Evolutionary conservation across 2,797 vertebrate species (phyloP).

Genomic region (Brotula barbata): DNA sequence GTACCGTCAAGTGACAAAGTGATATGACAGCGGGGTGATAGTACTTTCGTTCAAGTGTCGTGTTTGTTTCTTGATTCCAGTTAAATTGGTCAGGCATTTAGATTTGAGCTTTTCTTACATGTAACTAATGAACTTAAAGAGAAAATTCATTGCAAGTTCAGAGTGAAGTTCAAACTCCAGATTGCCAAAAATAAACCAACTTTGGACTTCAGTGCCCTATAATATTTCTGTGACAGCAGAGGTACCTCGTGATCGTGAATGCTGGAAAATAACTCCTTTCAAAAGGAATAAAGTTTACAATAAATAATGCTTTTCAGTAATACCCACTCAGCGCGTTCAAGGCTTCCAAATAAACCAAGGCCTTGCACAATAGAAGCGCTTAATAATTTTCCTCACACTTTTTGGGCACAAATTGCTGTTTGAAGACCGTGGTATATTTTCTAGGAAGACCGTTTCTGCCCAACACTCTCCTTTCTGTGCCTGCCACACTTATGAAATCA

Average conservation of each 20-base stretch:
- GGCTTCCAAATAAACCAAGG: too few relatives aligned
- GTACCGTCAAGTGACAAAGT: constrained; percentile 5
- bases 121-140: not conserved
- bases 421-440: too few relatives aligned
- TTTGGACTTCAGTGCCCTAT: not conserved
- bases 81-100: not conserved
- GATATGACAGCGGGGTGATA: constrained; percentile 1
- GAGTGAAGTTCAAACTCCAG: not conserved
- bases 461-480: too few relatives aligned
- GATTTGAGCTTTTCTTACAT: not conserved
- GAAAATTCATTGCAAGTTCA: not conserved
- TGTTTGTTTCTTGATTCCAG: not conserved
- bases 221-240: not conserved
- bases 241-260: not conserved
- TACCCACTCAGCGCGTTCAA: too few relatives aligned
- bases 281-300: too few relatives aligned
- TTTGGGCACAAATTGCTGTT: too few relatives aligned
- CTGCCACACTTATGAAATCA: too few relatives aligned
- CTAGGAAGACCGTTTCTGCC: too few relatives aligned
- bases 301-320: too few relatives aligned
- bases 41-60: not conserved
- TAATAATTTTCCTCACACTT: too few relatives aligned
- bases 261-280: not conserved
- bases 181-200: not conserved
- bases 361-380: too few relatives aligned